Evolutionary conservation across 2,888 invertebrate genomes (phyloP).

Genomic region (Habrosyne pyritoides): DNA sequence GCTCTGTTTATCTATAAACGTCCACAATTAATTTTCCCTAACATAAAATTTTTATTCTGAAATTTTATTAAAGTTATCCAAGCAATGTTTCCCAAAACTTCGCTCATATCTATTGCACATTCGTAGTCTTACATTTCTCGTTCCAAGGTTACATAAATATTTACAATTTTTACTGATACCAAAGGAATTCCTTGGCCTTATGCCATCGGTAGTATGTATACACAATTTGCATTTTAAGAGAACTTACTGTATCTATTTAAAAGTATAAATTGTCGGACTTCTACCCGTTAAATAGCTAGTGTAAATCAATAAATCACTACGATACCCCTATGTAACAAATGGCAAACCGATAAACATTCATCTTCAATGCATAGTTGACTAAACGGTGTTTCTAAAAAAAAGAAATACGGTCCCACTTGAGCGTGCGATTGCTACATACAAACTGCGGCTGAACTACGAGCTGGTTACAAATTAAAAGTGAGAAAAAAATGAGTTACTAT

Average conservation of each 20-base stretch:
- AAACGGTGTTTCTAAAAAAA: conserved; percentile 62
- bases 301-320: conserved; percentile 51
- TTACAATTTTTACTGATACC: background rate
- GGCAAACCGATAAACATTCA: conserved; percentile 64
- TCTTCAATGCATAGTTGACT: conserved; percentile 68
- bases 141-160: background rate
- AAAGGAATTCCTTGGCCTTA: conserved; percentile 25
- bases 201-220: conserved; percentile 27
- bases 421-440: conserved; percentile 52
- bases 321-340: conserved; percentile 52
- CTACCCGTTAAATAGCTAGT: conserved; percentile 13
- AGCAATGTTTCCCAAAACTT: background rate
- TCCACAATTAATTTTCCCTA: too few relatives aligned
- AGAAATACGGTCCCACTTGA: conserved; percentile 58
- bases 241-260: background rate
- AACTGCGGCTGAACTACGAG: conserved; percentile 20
- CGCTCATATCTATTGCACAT: background rate
- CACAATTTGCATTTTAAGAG: conserved; percentile 11
- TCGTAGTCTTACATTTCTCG: background rate
- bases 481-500: background rate
- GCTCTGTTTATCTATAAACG: too few relatives aligned
- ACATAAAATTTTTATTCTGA: too few relatives aligned
- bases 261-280: background rate
- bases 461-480: conserved; percentile 10
- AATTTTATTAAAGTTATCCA: background rate